These are phyloP conservation scores for Phymanthus crucifer DNA, from an alignment of 92 coral and sea anemone species.

Conservation along the genomic window DNA sequence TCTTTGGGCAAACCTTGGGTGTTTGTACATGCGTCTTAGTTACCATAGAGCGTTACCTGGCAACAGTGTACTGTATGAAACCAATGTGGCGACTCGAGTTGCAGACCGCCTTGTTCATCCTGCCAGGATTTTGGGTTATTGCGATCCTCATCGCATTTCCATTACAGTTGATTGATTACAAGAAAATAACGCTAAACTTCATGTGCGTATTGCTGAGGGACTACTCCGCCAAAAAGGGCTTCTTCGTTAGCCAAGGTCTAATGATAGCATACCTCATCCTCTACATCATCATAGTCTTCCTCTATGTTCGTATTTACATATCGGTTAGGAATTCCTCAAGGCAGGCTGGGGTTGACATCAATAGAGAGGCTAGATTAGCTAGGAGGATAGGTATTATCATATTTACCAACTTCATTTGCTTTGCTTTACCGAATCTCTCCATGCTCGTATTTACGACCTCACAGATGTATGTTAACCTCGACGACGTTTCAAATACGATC, in stretches of 20 bases:
- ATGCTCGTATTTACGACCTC: slow-evolving; percentile 25
- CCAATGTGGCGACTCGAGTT: slow-evolving; percentile 32
- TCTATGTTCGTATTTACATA: slow-evolving; percentile 49
- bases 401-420: slow-evolving; percentile 51
- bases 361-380: slow-evolving; percentile 54
- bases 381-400: slow-evolving; percentile 50
- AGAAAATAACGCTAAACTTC: slow-evolving; percentile 38
- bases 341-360: slow-evolving; percentile 23
- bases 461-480: slow-evolving; percentile 23
- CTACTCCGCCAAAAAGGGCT: slow-evolving; percentile 32
- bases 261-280: slow-evolving; percentile 36
- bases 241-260: slow-evolving; percentile 47
- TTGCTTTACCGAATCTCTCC: slow-evolving; percentile 49
- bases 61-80: slow-evolving; percentile 55
- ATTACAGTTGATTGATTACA: slow-evolving; percentile 33
- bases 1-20: slow-evolving; percentile 55
- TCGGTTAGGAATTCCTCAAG: slow-evolving; percentile 41
- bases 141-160: slow-evolving; percentile 27
- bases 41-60: slow-evolving; percentile 58
- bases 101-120: neutral
- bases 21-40: slow-evolving; percentile 49
- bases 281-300: slow-evolving; percentile 30
- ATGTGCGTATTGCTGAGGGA: slow-evolving; percentile 55
- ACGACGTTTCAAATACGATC: slow-evolving; percentile 36
- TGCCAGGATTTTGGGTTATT: slow-evolving; percentile 22